Evolutionary conservation across 1,140 invertebrate species (phyloP), one percentile per base, ranked within the genome.

Genomic region (Plectrocnemia conspersa): DNA sequence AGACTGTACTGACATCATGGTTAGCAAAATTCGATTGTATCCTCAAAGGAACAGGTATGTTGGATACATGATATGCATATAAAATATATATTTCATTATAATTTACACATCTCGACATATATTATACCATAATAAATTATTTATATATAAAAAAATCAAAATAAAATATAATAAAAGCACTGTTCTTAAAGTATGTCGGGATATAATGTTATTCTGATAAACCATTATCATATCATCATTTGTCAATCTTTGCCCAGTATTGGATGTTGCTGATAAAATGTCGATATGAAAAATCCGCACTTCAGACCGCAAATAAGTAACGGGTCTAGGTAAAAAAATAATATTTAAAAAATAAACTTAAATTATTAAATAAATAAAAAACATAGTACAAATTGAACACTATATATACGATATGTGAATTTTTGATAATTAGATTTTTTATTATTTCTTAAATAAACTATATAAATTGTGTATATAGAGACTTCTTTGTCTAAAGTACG

Each of bases 21-120:
- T 89, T 99, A 83, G 92, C 93, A 25, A 99, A 99, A 78, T 98
- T 98, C 74, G 97, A 99, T 78, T 93, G 93, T 70, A 98, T 99
- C 67, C 88, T 97, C 68, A 95, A 97, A 76, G 93, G 93, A 56
- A 79, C 74, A 22, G 79, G 78, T 68, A 58, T 67, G 70, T 68
- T 36, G n/a, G n/a, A 22, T 22, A 21, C 25, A 15, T 23, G 25
- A 23, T n/a, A 23, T 23, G 7, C n/a, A 44, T 44, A 22, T 23
- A 3, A 23, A 13, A 16, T 33, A 47, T 32, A 3, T 18, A 32
- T 47, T n/a, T 7, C 11, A 47, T 21, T 19, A 38, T 38, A 16
- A 38, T n/a, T 5, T 18, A 41, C 4, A 47, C 29, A 10, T 29
- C 5, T 11, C n/a, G 18, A 18, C 10, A 18, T 21, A 16, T 24